Conservation (phyloP, 2,888 invertebrate genomes). For the Zaprionus bogoriensis region DNA sequence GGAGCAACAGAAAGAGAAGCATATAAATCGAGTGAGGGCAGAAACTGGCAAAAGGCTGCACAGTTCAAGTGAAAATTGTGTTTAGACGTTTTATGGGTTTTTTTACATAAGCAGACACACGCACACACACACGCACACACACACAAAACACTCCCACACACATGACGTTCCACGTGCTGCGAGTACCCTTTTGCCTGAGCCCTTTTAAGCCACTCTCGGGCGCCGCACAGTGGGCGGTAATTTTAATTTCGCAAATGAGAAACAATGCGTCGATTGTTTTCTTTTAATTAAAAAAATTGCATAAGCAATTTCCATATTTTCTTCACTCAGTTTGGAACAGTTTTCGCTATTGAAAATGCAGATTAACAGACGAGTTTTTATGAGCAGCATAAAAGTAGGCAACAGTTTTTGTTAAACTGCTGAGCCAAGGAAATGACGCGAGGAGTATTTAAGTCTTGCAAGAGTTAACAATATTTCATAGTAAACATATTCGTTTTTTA, state of each 20-base stretch:
- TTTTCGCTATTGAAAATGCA: too few species aligned
- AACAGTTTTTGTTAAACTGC: background rate
- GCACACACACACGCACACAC: background rate
- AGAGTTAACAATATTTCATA: too few species aligned
- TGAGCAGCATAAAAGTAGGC: background rate
- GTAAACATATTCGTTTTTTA: too few species aligned
- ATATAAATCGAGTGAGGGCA: too few species aligned
- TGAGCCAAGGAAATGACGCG: too few species aligned
- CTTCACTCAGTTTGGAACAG: too few species aligned
- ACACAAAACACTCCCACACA: background rate
- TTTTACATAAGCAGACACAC: background rate
- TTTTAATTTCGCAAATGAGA: background rate
- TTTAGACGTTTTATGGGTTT: slow-evolving; percentile 50
- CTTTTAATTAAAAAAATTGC: background rate
- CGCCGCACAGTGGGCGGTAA: background rate
- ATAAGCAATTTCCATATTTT: too few species aligned
- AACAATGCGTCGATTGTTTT: background rate
- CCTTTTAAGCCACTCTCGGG: background rate
- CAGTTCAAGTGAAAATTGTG: slow-evolving; percentile 56
- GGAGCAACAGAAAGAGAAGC: slow-evolving; percentile 8
- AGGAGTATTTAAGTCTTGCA: too few species aligned
- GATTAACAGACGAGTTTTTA: too few species aligned
- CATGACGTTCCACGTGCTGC: background rate
- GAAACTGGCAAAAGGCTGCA: slow-evolving; percentile 42
- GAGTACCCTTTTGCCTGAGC: background rate